Percentiles rank a stretch among this genome's conserved stretches.
Conservation (phyloP, 2,888 invertebrate species). For the Cheilosia urbana region DNA sequence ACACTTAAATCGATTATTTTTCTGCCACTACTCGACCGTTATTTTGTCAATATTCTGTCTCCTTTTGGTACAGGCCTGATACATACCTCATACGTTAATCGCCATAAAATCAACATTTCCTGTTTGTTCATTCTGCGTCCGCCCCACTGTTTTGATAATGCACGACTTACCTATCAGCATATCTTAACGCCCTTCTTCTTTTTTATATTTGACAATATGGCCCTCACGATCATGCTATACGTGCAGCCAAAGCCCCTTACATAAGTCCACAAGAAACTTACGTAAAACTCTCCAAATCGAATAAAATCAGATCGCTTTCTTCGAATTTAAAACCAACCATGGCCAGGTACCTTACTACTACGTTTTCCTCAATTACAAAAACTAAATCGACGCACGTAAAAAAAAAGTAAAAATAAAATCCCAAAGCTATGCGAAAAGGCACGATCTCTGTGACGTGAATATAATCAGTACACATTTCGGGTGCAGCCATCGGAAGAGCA, state of each 20-base stretch:
- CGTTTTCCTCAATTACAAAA: slow-evolving; percentile 39
- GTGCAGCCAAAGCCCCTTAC: slow-evolving; percentile 40
- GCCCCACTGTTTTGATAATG: no score
- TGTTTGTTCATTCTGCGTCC: no score
- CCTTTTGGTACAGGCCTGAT: no score
- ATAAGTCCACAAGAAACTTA: slow-evolving; percentile 40
- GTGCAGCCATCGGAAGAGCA: slow-evolving; percentile 57
- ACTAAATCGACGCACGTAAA: slow-evolving; percentile 27
- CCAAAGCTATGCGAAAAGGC: slow-evolving; percentile 31
- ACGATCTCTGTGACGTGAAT: slow-evolving; percentile 64
- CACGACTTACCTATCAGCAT: background rate
- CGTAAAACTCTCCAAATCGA: slow-evolving; percentile 33
- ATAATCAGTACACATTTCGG: slow-evolving; percentile 45
- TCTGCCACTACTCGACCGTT: no score
- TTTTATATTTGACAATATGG: slow-evolving; percentile 2
- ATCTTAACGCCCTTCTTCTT: background rate
- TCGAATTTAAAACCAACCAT: slow-evolving; percentile 14
- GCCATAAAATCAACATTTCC: no score
- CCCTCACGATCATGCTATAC: slow-evolving; percentile 13
- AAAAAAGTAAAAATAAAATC: slow-evolving; percentile 27
- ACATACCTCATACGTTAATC: no score
- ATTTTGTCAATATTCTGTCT: no score
- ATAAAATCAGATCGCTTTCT: slow-evolving; percentile 62
- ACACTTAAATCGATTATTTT: no score
- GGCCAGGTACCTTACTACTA: background rate